Conservation (phyloP, 2,888 invertebrate species). For the Parnassius smintheus region DNA sequence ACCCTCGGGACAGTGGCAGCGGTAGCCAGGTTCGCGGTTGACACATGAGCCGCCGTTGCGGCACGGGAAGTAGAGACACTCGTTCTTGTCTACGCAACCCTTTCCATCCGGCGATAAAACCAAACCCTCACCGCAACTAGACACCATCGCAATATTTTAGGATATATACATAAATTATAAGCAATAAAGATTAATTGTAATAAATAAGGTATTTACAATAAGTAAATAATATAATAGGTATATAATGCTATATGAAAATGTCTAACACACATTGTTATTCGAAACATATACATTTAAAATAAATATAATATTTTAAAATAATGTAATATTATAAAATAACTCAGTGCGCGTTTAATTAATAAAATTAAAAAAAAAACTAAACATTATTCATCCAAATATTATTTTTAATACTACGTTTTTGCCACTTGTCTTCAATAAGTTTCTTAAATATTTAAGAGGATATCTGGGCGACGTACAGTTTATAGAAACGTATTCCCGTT, state of each 20-base stretch:
- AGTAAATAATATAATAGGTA: constrained; percentile 27
- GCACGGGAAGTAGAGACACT: constrained; percentile 96
- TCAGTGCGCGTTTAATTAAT: constrained; percentile 56
- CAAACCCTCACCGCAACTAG: constrained; percentile 96
- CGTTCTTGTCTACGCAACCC: constrained; percentile 97
- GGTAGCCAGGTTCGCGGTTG: constrained; percentile 93
- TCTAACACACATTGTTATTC: constrained; percentile 12
- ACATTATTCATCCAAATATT: no score
- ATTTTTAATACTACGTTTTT: no score
- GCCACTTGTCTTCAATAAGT: no score
- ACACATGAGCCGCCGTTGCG: constrained; percentile 95
- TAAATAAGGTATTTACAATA: constrained; percentile 15
- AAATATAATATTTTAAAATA: constrained; percentile 28
- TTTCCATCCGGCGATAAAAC: constrained; percentile 94
- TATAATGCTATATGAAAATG: constrained; percentile 26
- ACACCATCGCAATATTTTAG: constrained; percentile 62
- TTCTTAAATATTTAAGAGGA: no score
- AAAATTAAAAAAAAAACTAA: constrained; percentile 24
- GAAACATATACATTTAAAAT: constrained; percentile 21
- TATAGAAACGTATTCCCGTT: no score
- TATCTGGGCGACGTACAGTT: no score
- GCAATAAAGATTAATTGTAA: constrained; percentile 23
- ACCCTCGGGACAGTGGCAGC: constrained; percentile 95
- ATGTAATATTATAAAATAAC: constrained; percentile 38
- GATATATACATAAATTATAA: constrained; percentile 32